phyloP scores from a whole-genome alignment of 2,888 invertebrate species.

The Aricia artaxerxes region DNA sequence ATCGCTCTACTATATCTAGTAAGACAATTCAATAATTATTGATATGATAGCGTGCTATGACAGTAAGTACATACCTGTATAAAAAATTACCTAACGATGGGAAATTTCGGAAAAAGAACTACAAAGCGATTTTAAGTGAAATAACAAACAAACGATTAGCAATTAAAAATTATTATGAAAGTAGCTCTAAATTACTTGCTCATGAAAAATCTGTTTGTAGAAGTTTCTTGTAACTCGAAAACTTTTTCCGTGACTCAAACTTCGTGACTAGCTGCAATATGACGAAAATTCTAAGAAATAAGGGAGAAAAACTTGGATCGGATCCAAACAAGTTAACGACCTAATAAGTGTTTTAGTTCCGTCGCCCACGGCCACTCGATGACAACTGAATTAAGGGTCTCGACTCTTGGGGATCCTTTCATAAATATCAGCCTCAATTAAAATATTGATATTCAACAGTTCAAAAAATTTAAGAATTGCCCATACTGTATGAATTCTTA shows the following conservation, averaged over 20 bases:
- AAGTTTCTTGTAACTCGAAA: not conserved
- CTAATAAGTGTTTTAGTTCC: slow-evolving; percentile 26
- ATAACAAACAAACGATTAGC: not conserved
- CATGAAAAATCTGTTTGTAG: not conserved
- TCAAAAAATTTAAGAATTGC: too few species aligned
- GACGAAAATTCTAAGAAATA: slow-evolving; percentile 14
- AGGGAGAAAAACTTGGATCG: slow-evolving; percentile 19
- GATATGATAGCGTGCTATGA: not conserved
- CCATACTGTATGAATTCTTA: too few species aligned
- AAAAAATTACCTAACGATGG: not conserved
- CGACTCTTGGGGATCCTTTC: not conserved
- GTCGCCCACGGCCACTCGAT: slow-evolving; percentile 22
- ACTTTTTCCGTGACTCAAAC: not conserved
- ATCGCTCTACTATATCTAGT: not conserved
- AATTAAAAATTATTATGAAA: not conserved
- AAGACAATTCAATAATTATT: not conserved
- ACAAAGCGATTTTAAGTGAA: not conserved
- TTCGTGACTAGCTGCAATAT: slow-evolving; percentile 11
- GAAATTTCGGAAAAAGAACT: not conserved
- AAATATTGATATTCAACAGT: not conserved
- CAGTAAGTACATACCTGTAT: not conserved
- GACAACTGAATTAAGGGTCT: slow-evolving; percentile 22
- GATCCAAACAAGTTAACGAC: slow-evolving; percentile 27
- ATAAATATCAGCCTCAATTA: not conserved
- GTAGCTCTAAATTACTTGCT: not conserved